A percentile compares a stretch with the other conserved stretches of the same genome.
Conservation (phyloP, 2,113 vertebrate genomes). For the Pseudorasbora parva region DNA sequence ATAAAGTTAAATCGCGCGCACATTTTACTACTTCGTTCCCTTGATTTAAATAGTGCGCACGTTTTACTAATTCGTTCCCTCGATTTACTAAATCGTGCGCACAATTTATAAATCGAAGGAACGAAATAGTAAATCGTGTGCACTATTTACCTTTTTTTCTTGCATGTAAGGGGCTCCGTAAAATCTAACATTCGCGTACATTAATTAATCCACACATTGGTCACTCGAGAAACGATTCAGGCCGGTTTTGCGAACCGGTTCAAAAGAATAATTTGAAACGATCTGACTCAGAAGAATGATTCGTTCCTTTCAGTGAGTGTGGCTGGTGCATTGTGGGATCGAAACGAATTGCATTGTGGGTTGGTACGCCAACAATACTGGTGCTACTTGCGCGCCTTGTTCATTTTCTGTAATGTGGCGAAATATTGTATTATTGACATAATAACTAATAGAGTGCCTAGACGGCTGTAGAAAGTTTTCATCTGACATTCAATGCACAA, state of each 20-base stretch:
- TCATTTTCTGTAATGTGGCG: constrained; percentile 21
- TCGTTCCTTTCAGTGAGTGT: background rate
- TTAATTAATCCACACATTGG: no score
- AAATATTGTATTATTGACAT: background rate
- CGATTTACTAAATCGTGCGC: no score
- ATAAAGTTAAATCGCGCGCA: no score
- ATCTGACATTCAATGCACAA: constrained; percentile 71
- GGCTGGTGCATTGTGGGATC: constrained; percentile 28
- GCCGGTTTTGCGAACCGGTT: background rate
- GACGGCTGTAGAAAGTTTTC: background rate
- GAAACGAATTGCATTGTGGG: constrained; percentile 52
- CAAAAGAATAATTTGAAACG: background rate
- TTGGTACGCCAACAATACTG: background rate
- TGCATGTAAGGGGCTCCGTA: no score
- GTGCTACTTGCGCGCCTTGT: constrained; percentile 36
- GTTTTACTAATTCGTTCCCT: no score
- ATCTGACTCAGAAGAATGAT: background rate
- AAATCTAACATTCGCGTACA: no score
- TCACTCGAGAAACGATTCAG: background rate
- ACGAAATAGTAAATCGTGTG: no score
- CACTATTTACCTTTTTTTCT: no score
- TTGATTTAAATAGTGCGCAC: no score
- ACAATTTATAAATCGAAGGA: no score
- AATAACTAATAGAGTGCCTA: background rate
- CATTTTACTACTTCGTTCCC: no score